These are phyloP conservation scores for Odontamblyopus rebecca DNA, from an alignment of 2,797 vertebrate genomes.

Conservation along the genomic window DNA sequence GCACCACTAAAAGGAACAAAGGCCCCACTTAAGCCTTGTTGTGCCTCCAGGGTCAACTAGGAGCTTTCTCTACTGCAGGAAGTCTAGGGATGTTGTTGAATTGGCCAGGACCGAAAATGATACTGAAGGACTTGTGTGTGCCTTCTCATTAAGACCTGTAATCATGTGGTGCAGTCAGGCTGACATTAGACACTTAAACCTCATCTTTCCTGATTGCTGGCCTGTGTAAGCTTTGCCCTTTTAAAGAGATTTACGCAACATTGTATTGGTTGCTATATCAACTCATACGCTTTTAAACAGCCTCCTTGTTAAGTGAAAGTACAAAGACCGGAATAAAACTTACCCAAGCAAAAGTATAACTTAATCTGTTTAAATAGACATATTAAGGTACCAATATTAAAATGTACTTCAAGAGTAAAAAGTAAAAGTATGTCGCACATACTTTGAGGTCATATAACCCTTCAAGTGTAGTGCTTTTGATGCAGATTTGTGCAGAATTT, in stretches of 20 bases:
- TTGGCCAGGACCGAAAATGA: conserved; percentile 27
- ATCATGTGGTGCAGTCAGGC: conserved; percentile 46
- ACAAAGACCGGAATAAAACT: no score
- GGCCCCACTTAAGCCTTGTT: conserved; percentile 43
- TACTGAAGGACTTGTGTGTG: conserved; percentile 44
- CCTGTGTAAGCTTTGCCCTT: conserved; percentile 21
- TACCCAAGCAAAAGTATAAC: no score
- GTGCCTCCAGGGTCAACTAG: conserved; percentile 40
- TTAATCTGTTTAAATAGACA: no score
- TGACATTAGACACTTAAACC: conserved; percentile 45
- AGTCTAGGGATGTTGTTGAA: conserved; percentile 38
- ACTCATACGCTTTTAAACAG: no score
- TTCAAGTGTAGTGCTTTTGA: no score
- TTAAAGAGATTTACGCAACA: conserved; percentile 19
- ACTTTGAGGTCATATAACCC: no score
- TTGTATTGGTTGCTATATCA: conserved; percentile 5
- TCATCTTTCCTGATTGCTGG: conserved; percentile 29
- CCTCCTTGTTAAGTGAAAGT: no score
- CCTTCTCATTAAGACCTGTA: conserved; percentile 59
- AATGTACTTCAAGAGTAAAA: no score
- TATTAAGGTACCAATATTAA: no score
- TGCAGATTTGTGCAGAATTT: no score
- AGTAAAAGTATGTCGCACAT: no score
- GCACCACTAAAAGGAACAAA: conserved; percentile 61
- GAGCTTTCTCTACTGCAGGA: conserved; percentile 58